A percentile compares a stretch with the other conserved stretches of the same genome.
phyloP scores from a whole-genome alignment of 2,888 invertebrate genomes.

The Papilio demoleus region DNA sequence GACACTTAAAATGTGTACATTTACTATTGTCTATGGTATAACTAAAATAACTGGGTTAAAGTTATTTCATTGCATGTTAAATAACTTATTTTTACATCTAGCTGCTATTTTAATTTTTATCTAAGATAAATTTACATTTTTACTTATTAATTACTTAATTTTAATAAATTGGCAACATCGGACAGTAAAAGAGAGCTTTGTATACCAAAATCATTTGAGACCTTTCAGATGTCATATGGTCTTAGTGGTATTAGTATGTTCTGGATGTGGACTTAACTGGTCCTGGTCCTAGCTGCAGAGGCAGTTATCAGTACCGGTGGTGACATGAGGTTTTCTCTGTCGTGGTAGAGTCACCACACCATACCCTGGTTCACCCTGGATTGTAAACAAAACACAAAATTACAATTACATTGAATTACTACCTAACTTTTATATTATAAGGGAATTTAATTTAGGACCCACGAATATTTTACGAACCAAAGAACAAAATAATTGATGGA shows the following conservation, averaged over 20 bases:
- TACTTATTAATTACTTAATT: not conserved
- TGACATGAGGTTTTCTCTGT: constrained; percentile 52
- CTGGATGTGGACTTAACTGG: not conserved
- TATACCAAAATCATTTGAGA: not conserved
- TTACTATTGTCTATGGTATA: not conserved
- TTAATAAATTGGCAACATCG: constrained; percentile 12
- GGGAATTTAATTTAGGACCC: not conserved
- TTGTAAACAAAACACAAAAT: constrained; percentile 14
- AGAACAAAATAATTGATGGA: too few species aligned
- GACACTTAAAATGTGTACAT: too few species aligned
- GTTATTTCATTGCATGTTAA: not conserved
- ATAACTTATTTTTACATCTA: not conserved
- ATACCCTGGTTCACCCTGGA: constrained; percentile 68
- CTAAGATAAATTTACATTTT: not conserved
- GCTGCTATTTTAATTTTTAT: not conserved
- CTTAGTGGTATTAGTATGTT: not conserved
- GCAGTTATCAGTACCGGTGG: constrained; percentile 57
- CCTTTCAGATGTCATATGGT: too few species aligned
- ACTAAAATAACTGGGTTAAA: not conserved
- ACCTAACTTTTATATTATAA: too few species aligned
- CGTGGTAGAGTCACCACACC: constrained; percentile 65
- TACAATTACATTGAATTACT: too few species aligned
- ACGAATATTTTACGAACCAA: not conserved
- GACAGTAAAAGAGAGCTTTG: not conserved
- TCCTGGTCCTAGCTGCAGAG: constrained; percentile 60